Base-by-base conservation (phyloP, 2,888 invertebrate genomes). In the Ennomos erosarius region DNA sequence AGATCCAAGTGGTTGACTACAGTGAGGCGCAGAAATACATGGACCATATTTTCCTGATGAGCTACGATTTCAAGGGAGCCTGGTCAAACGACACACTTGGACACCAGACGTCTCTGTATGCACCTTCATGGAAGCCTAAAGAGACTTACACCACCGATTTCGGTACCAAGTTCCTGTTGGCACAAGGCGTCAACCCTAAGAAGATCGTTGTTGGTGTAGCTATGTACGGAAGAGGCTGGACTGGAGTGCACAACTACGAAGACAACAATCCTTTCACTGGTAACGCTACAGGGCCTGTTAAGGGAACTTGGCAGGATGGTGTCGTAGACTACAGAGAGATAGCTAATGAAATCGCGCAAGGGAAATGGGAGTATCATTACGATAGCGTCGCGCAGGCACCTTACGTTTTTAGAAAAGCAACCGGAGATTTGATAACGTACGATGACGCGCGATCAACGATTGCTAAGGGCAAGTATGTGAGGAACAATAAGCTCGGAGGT, bases 1-100 rank as follows among this genome's bases (percentile, higher is more conserved):
- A 92, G 68, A 91, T 92, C 46, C 92, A 92, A 73, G 91, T 92
- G 2, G 89, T 92, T 0, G 88, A 92, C 68, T 92, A 92, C 76
- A 85, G 78, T 44, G 83, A 76, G 13, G 92, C 92, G 3, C 88
- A 92, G 64, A 85, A 89, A 60, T 92, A 91, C 69, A 92, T 92
- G 90, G 91, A 92, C 66, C 91, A 92, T 51, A 92, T 92, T 62
- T 92, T 92, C 78, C 68, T 92, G 50, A 92, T 92, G 92, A 91
- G 88, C 64, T 92, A 92, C 70, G 92, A 92, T 65, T 92, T 92
- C 66, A 92, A 92, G 52, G 92, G 92, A 8, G 92, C 92, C 1
- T 92, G 92, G 92, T 92, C 92, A 0, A 92, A 92, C 53, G 91
- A 90, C 44, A 86, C 84, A 13, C 76, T 92, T 13, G 92, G 92